Conservation (phyloP, 2,797 vertebrate genomes). For the Avahi laniger region DNA sequence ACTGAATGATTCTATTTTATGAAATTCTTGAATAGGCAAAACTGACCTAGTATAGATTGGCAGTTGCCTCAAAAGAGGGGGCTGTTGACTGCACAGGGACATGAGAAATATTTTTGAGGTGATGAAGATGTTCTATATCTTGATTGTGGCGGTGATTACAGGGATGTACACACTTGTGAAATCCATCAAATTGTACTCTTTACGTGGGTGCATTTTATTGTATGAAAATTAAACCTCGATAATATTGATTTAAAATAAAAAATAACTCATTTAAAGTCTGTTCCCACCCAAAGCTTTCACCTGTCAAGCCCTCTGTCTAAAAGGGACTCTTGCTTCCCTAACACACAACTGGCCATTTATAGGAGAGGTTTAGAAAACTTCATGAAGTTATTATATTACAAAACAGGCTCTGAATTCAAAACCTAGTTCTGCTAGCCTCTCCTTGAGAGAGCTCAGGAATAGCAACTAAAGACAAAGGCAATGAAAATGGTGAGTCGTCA, state of each 20-base stretch:
- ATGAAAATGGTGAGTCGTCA: background rate
- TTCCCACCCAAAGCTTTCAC: background rate
- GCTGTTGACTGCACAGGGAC: rapidly evolving
- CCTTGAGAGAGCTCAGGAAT: background rate
- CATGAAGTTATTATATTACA: background rate
- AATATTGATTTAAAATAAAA: background rate
- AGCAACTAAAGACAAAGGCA: background rate
- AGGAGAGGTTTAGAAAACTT: background rate
- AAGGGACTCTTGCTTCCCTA: background rate
- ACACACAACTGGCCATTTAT: background rate
- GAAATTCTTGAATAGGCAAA: background rate
- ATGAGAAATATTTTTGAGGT: background rate
- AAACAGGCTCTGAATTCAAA: background rate
- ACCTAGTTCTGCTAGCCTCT: background rate
- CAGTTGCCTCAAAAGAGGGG: background rate
- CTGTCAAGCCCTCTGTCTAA: background rate
- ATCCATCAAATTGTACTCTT: background rate
- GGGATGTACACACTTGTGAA: background rate
- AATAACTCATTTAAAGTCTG: background rate
- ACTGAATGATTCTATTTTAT: background rate
- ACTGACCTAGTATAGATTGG: background rate
- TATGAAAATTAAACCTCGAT: background rate
- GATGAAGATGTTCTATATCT: background rate
- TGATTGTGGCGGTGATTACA: background rate
- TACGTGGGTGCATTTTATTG: background rate